phyloP scores from a whole-genome alignment of 2,113 vertebrate genomes.

The Rhagologus leucostigma region DNA sequence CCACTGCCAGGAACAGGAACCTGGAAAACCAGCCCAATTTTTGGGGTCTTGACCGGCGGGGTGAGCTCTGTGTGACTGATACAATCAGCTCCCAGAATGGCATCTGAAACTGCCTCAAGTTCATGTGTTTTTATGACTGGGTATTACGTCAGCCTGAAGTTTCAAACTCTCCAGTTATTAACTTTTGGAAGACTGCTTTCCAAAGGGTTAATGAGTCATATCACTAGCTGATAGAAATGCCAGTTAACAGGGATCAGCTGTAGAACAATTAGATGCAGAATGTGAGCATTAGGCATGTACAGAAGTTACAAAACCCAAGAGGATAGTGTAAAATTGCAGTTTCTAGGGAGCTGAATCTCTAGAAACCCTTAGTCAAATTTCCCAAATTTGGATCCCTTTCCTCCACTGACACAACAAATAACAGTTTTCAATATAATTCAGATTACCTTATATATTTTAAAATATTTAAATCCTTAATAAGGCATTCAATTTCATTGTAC shows the following conservation, averaged over 20 bases:
- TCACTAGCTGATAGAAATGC: neutral
- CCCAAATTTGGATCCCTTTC: neutral
- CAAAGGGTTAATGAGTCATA: constrained; percentile 39
- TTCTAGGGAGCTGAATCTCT: neutral
- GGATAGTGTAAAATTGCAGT: neutral
- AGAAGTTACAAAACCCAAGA: constrained; percentile 1
- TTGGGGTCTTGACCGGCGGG: neutral
- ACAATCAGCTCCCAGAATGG: neutral
- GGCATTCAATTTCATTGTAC: neutral
- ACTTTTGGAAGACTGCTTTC: constrained; percentile 9
- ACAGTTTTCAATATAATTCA: neutral
- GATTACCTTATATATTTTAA: neutral
- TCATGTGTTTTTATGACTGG: neutral
- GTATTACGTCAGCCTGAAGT: neutral
- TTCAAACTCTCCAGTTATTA: neutral
- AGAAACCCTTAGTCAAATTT: neutral
- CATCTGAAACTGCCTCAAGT: neutral
- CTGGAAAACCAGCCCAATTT: neutral
- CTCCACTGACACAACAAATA: neutral
- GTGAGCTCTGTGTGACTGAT: neutral
- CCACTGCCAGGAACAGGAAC: neutral
- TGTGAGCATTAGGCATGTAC: constrained; percentile 32
- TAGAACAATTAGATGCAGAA: constrained; percentile 36
- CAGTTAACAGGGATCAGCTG: constrained; percentile 37
- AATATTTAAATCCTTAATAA: neutral